Evolutionary conservation across 2,888 invertebrate species (phyloP), one percentile per base, ranked within the genome.

Genomic region (Coelopa pilipes): DNA sequence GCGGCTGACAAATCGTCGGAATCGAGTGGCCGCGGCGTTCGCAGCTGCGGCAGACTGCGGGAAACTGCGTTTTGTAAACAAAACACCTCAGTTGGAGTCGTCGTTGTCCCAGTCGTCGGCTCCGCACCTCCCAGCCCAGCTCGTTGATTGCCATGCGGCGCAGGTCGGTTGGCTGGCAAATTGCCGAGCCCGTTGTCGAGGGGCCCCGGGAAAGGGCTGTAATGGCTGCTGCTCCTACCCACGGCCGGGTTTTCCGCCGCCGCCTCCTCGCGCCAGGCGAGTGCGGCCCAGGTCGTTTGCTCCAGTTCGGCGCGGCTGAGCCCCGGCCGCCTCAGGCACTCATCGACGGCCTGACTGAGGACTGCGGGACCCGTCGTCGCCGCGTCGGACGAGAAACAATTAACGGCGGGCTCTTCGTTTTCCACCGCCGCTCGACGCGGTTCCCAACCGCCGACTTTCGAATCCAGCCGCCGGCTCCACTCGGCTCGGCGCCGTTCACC

Each of bases 1-100:
- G 69, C 57, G 7, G 46, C 12, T 45, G 66, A 57, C 55, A 55
- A 69, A 57, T 69, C 69, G 57, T 19, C 17, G 67, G n/a, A 53
- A n/a, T n/a, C 34, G 34, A 34, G 34, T 34, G 53, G 15, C 53
- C 2, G 53, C 34, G 4, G 7, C 34, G 34, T 69, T 46, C n/a
- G n/a, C n/a, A n/a, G n/a, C n/a, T n/a, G n/a, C n/a, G n/a, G n/a
- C n/a, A n/a, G n/a, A n/a, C n/a, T n/a, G n/a, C n/a, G n/a, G n/a
- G n/a, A n/a, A n/a, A n/a, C 34, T 34, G 34, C 34, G 34, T 34
- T 34, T 34, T 34, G 34, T 34, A 34, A 34, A 34, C 34, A 34
- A 34, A 34, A 34, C 34, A 34, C 34, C 34, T 34, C 34, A 7
- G 34, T 34, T 34, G 34, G 34, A 34, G 34, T 34, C 34, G 34